phyloP scores from a whole-genome alignment of 2,113 vertebrate genomes.

The Leucosticte australis region DNA sequence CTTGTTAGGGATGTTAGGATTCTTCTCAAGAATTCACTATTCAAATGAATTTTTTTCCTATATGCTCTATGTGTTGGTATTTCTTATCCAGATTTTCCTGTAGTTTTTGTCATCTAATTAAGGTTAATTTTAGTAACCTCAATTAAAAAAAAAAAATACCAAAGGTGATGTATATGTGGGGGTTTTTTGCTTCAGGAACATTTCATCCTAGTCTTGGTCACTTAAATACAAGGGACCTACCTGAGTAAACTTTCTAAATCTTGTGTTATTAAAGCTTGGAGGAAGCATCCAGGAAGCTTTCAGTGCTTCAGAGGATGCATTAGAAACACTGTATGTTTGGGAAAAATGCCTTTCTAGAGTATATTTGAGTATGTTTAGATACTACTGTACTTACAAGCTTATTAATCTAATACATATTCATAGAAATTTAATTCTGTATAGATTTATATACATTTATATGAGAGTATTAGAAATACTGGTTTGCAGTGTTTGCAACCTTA shows the following conservation, averaged over 20 bases:
- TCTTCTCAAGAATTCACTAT: not conserved
- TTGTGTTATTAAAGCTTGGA: not conserved
- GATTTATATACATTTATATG: not conserved
- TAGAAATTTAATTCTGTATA: not conserved
- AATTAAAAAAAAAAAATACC: not conserved
- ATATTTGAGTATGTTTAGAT: not conserved
- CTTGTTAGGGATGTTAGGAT: not conserved
- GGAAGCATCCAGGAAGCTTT: not conserved
- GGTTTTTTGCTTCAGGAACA: not conserved
- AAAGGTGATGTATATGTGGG: not conserved
- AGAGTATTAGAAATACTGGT: not conserved
- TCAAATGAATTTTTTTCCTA: not conserved
- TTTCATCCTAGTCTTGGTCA: not conserved
- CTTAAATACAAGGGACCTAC: not conserved
- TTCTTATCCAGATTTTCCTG: not conserved
- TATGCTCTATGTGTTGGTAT: rapidly evolving
- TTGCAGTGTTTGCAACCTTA: not conserved
- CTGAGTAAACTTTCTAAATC: not conserved
- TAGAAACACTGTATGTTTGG: not conserved
- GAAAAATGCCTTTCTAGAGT: not conserved
- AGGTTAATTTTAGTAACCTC: not conserved
- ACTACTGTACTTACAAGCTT: not conserved
- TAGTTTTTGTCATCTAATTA: not conserved
- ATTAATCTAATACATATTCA: not conserved
- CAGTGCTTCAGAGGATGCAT: not conserved